Conservation (phyloP, 2,797 vertebrate genomes). For the Rhincodon typus region DNA sequence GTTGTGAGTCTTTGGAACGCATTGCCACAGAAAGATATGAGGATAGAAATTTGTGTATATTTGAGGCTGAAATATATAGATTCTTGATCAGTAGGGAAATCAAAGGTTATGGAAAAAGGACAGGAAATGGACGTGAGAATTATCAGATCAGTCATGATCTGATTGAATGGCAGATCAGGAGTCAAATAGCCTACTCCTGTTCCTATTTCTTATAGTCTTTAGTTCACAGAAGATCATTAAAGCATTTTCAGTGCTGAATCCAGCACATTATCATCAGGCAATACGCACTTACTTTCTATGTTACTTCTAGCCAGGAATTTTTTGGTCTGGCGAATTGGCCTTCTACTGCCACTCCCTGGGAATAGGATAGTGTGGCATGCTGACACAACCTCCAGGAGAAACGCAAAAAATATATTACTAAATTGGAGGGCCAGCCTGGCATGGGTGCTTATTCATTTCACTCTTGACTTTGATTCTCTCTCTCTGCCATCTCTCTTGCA, state of each 20-base stretch:
- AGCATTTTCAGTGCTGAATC: background rate
- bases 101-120: too few species aligned
- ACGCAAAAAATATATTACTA: background rate
- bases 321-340: background rate
- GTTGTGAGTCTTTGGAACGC: too few species aligned
- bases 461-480: background rate
- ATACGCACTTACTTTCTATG: background rate
- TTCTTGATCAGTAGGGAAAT: too few species aligned
- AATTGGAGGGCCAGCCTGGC: background rate
- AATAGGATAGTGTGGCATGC: background rate
- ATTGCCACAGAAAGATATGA: too few species aligned
- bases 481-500: background rate
- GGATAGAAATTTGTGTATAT: too few species aligned
- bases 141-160: too few species aligned
- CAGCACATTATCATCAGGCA: background rate
- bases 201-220: too few species aligned
- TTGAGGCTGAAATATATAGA: too few species aligned
- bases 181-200: too few species aligned
- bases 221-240: background rate
- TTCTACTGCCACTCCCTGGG: background rate
- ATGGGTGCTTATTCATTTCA: background rate
- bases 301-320: too few species aligned
- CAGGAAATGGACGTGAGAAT: too few species aligned
- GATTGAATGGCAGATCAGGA: too few species aligned
- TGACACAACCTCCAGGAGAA: background rate